phyloP scores from a whole-genome alignment of 2,888 invertebrate species.

The Notodonta ziczac region DNA sequence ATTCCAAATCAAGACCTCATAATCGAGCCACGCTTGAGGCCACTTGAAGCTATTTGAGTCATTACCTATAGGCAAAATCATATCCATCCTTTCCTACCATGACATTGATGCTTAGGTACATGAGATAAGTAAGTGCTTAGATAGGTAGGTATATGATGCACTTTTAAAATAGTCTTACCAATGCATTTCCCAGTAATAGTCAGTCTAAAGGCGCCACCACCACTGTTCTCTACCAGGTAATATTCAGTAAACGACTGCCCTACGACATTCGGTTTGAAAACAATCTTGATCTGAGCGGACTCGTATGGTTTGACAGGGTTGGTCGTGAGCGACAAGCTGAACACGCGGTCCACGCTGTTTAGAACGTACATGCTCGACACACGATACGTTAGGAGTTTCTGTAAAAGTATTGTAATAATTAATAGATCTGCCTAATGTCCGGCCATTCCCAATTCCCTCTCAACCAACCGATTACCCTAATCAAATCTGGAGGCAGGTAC shows the following conservation, averaged over 20 bases:
- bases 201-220: slow-evolving; percentile 60
- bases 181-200: slow-evolving; percentile 70
- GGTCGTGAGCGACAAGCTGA: slow-evolving; percentile 60
- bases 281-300: slow-evolving; percentile 53
- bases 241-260: slow-evolving; percentile 75
- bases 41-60: no score
- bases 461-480: no score
- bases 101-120: no score
- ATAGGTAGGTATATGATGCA: no score
- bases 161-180: slow-evolving; percentile 49
- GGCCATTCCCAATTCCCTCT: no score
- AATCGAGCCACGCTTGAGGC: no score
- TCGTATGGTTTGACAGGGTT: slow-evolving; percentile 57
- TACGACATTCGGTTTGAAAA: slow-evolving; percentile 64
- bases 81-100: no score
- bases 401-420: slow-evolving; percentile 11
- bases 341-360: slow-evolving; percentile 71
- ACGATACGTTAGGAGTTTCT: slow-evolving; percentile 62
- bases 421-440: no score
- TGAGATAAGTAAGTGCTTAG: no score
- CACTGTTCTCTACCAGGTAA: slow-evolving; percentile 67
- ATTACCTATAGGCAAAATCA: no score
- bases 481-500: no score
- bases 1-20: no score
- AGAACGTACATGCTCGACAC: slow-evolving; percentile 65